Percentiles rank a stretch among this genome's conserved stretches.
Evolutionary conservation across 2,113 vertebrate species (phyloP).

Genomic region (Xyrauchen texanus): DNA sequence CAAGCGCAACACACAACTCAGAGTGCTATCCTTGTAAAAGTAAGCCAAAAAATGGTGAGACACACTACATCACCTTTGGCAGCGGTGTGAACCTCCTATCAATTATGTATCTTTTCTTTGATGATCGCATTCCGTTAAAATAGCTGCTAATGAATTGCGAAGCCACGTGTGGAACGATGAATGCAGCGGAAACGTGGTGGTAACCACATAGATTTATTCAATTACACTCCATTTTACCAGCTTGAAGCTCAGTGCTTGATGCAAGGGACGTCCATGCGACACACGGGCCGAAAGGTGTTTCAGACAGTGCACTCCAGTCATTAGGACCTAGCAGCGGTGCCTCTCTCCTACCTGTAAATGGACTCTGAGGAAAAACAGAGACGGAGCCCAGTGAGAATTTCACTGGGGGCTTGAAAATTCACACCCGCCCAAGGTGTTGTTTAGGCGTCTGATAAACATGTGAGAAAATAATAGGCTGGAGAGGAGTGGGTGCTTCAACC

Average conservation of each 20-base stretch:
- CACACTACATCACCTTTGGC: conserved; percentile 91
- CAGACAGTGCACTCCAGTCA: conserved; percentile 64
- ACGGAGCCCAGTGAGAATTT: conserved; percentile 74
- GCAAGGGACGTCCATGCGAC: conserved; percentile 51
- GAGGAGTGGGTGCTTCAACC: conserved; percentile 64
- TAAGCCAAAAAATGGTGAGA: conserved; percentile 89
- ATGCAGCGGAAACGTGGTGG: conserved; percentile 65
- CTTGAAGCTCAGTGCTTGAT: conserved; percentile 57
- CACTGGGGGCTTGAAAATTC: conserved; percentile 81
- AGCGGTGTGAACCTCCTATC: conserved; percentile 88
- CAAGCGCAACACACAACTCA: conserved; percentile 78
- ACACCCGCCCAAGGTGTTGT: conserved; percentile 81
- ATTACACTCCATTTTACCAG: conserved; percentile 64
- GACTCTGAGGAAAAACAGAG: conserved; percentile 75
- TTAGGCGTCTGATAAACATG: conserved; percentile 80
- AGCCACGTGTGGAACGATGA: conserved; percentile 71
- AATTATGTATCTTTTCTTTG: conserved; percentile 90
- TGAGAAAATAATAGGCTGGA: conserved; percentile 74
- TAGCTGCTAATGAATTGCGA: conserved; percentile 95
- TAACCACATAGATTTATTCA: conserved; percentile 63
- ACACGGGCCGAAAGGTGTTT: conserved; percentile 76
- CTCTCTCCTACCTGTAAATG: conserved; percentile 71
- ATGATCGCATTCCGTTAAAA: conserved; percentile 91
- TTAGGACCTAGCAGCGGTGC: conserved; percentile 66
- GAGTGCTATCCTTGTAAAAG: conserved; percentile 81